These are phyloP conservation scores for Xerus inauris DNA, from an alignment of 2,113 vertebrate genomes.

Conservation along the genomic window DNA sequence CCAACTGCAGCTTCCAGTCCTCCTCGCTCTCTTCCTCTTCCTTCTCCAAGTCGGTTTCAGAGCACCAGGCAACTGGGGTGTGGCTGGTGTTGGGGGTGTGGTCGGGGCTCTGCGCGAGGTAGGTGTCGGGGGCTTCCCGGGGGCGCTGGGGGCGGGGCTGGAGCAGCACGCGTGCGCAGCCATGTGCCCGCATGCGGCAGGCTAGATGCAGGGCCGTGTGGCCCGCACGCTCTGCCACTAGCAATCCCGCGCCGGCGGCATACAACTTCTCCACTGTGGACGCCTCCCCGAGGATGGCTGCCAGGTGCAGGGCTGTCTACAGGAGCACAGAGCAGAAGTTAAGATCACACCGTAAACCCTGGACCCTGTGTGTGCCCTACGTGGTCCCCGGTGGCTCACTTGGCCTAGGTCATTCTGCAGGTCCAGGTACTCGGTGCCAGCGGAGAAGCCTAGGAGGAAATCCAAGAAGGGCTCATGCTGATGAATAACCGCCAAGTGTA, in stretches of 20 bases:
- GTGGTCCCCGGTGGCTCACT: constrained; percentile 73
- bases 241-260: constrained; percentile 78
- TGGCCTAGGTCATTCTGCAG: constrained; percentile 90
- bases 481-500: constrained; percentile 90
- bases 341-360: background rate
- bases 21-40: constrained; percentile 62
- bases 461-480: constrained; percentile 87
- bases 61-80: background rate
- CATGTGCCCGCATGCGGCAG: constrained; percentile 80
- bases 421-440: constrained; percentile 86
- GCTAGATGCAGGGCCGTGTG: constrained; percentile 89
- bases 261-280: constrained; percentile 83
- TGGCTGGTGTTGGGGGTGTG: background rate
- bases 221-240: constrained; percentile 85
- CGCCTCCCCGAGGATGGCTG: constrained; percentile 86
- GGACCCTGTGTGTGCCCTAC: background rate
- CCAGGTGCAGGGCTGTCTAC: constrained; percentile 89
- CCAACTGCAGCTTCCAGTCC: constrained; percentile 80
- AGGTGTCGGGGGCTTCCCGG: background rate
- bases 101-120: constrained; percentile 35
- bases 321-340: constrained; percentile 1
- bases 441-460: constrained; percentile 84
- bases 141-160: constrained; percentile 59
- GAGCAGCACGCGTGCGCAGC: constrained; percentile 82
- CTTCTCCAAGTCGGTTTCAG: background rate